These are phyloP conservation scores for Neodiprion pinetum DNA, from an alignment of 1,140 invertebrate genomes.

Conservation along the genomic window DNA sequence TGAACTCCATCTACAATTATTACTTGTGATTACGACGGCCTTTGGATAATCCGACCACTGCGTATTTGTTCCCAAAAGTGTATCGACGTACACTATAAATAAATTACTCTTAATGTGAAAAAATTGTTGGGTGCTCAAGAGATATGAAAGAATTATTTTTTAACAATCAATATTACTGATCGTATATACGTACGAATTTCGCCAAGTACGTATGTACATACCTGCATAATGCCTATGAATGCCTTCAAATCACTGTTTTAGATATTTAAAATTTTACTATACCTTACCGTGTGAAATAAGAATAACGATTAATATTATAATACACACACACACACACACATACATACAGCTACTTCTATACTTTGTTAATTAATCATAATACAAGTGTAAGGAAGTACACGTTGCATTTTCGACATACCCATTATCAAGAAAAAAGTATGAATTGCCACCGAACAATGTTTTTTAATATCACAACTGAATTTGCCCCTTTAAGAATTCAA, in stretches of 20 bases:
- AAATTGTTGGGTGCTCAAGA: conserved; percentile 1
- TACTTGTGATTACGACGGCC: conserved; percentile 2
- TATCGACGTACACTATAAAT: not conserved
- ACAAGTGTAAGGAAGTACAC: too few relatives aligned
- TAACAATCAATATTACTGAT: not conserved
- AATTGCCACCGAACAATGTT: too few relatives aligned
- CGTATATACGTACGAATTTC: too few relatives aligned
- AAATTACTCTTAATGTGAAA: not conserved
- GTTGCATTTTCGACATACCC: too few relatives aligned
- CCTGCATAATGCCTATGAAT: not conserved
- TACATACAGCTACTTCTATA: too few relatives aligned
- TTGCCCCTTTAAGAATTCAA: too few relatives aligned
- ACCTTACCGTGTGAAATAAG: too few relatives aligned
- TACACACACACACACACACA: too few relatives aligned
- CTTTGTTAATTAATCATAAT: too few relatives aligned
- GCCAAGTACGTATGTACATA: not conserved
- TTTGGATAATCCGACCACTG: not conserved
- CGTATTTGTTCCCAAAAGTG: not conserved
- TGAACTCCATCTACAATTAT: not conserved
- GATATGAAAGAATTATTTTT: not conserved
- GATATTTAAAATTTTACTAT: not conserved
- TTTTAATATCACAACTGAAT: too few relatives aligned
- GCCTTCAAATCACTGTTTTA: not conserved
- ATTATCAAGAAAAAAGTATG: too few relatives aligned
- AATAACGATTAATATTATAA: too few relatives aligned